These are phyloP conservation scores for Chelon labrosus DNA, from an alignment of 2,797 vertebrate genomes.

Conservation along the genomic window DNA sequence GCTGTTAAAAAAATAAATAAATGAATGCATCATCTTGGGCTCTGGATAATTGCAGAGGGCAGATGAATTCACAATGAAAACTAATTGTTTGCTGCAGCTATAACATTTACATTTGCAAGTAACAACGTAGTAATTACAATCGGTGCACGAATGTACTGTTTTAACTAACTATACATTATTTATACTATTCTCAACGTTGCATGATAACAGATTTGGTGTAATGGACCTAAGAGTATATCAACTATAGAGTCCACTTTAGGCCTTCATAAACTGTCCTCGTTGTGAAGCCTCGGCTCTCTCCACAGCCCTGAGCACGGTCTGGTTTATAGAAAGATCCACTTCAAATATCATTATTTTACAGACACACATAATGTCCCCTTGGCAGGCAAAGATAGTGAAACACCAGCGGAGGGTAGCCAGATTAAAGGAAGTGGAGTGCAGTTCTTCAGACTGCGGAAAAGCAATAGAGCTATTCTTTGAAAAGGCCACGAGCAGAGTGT, in stretches of 20 bases:
- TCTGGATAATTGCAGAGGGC: background rate
- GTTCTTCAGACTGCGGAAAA: constrained; percentile 52
- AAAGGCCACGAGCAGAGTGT: constrained; percentile 50
- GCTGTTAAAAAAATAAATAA: background rate
- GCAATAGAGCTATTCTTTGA: constrained; percentile 52
- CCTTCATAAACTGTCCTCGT: constrained; percentile 28
- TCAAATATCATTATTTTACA: constrained; percentile 67
- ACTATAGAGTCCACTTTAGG: background rate
- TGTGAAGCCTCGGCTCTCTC: constrained; percentile 29
- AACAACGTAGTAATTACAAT: background rate
- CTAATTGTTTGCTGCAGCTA: background rate
- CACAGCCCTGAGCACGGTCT: constrained; percentile 8
- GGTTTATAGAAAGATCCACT: constrained; percentile 10
- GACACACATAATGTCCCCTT: constrained; percentile 53
- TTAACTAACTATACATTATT: no score
- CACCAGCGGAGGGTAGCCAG: constrained; percentile 52
- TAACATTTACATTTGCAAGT: background rate
- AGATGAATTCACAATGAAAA: background rate
- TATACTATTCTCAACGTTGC: background rate
- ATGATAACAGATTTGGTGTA: constrained; percentile 12
- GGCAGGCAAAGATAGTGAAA: constrained; percentile 57
- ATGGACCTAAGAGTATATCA: constrained; percentile 1
- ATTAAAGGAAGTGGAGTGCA: constrained; percentile 62
- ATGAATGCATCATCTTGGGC: background rate
- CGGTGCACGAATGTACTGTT: background rate